Evolutionary conservation across 2,113 vertebrate species (phyloP).

Genomic region (Calonectris borealis): DNA sequence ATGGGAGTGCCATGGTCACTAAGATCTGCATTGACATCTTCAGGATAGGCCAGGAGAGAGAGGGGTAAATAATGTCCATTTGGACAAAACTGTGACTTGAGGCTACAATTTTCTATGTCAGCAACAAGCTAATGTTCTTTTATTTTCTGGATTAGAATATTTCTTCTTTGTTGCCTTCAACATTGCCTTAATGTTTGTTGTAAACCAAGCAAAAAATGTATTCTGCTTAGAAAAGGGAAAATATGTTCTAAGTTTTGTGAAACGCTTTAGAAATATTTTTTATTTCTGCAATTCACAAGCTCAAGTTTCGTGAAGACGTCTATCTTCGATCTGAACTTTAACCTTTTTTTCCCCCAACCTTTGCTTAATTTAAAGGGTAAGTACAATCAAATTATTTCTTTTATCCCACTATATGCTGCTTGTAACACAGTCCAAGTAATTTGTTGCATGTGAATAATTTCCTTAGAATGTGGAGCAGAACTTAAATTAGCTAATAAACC

Average conservation of each 20-base stretch:
- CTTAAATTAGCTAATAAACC: neutral
- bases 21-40: neutral
- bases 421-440: neutral
- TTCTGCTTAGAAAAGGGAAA: neutral
- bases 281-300: neutral
- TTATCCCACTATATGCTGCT: neutral
- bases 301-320: neutral
- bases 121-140: neutral
- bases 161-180: neutral
- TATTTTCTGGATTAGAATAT: neutral
- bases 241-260: neutral
- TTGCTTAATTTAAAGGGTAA: neutral
- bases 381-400: neutral
- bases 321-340: neutral
- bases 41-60: neutral
- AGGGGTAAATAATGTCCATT: neutral
- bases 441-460: neutral
- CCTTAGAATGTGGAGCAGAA: neutral
- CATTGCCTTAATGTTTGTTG: neutral
- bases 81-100: neutral
- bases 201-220: neutral
- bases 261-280: neutral
- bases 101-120: neutral
- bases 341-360: neutral
- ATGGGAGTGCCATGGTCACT: neutral